phyloP scores from a whole-genome alignment of 2,888 invertebrate genomes.

The Sphinx pinastri region DNA sequence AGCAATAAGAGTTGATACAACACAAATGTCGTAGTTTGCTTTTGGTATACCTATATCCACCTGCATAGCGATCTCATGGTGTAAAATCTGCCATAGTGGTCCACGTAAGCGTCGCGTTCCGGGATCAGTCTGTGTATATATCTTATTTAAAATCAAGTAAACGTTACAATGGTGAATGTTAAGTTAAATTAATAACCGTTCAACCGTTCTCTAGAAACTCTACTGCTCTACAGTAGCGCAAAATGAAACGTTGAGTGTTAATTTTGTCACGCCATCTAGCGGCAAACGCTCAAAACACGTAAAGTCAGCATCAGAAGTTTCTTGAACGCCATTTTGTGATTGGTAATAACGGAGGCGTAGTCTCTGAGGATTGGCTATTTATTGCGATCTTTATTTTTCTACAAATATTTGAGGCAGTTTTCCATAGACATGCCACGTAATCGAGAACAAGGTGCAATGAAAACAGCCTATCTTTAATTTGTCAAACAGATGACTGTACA shows the following conservation, averaged over 20 bases:
- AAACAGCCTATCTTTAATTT: slow-evolving; percentile 66
- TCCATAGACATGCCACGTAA: slow-evolving; percentile 50
- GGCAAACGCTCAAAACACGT: not conserved
- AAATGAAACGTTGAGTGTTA: not conserved
- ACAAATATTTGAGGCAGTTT: slow-evolving; percentile 5
- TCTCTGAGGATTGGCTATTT: slow-evolving; percentile 1
- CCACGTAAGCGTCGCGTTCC: too few relatives aligned
- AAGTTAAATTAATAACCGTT: not conserved
- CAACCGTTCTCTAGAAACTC: not conserved
- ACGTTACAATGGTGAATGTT: too few relatives aligned
- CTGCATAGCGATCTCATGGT: too few relatives aligned
- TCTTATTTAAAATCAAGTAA: too few relatives aligned
- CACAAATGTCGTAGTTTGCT: too few relatives aligned
- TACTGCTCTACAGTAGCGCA: not conserved
- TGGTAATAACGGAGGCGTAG: slow-evolving; percentile 17
- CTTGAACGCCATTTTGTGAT: slow-evolving; percentile 29
- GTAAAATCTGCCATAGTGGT: too few relatives aligned
- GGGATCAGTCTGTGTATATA: too few relatives aligned
- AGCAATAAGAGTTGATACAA: too few relatives aligned
- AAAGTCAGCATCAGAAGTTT: not conserved
- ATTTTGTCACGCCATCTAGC: slow-evolving; percentile 22
- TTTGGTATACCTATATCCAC: too few relatives aligned
- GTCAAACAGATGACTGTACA: slow-evolving; percentile 79
- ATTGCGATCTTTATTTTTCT: not conserved
- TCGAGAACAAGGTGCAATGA: slow-evolving; percentile 53